Base-by-base conservation (phyloP, 2,797 vertebrate species). In the Rhinatrema bivittatum region DNA sequence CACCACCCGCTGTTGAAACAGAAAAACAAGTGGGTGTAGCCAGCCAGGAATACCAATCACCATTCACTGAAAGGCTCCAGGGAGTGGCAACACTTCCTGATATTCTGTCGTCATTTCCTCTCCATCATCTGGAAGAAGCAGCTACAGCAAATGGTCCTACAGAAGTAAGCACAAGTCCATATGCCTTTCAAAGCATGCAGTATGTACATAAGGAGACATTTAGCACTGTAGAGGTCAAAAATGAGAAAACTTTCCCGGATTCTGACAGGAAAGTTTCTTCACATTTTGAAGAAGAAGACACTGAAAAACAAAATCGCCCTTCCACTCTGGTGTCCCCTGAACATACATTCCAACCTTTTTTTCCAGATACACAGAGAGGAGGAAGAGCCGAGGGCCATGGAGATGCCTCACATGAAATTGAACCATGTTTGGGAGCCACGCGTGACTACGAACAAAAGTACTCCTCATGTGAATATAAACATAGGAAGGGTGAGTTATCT, bases 401-500 rank as follows among this genome's bases (percentile, higher is more conserved):
- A 27, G 70, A 72, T 24, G 36, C 68, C 27, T 76, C 77, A 35
- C 65, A 72, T 37, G 77, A 87, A 56, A 34, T 68, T 59, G 76
- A 81, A 66, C n/a, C 85, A 60, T 37, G 61, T 79, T 49, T 82
- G 76, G 84, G 79, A 82, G 30, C 53, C 37, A 48, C 57, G 40
- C 62, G 52, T 29, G 62, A 53, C 20, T 46, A 50, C 17, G 72
- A 72, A 34, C 80, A 72, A 51, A 82, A 72, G 49, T 87, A 87
- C 46, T 89, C 91, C 13, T 81, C 88, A 3, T 70, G 78, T 2
- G 91, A 96, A 43, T 84, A 83, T 59, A 78, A 76, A 53, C 85
- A 87, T 28, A 80, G 78, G 39, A 86, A 85, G 48, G 86, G 88
- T 20, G 95, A 96, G 60, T 85, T 95, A 16, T 98, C 96, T 1